phyloP scores from a whole-genome alignment of 2,113 vertebrate species.

The Eublepharis macularius region DNA sequence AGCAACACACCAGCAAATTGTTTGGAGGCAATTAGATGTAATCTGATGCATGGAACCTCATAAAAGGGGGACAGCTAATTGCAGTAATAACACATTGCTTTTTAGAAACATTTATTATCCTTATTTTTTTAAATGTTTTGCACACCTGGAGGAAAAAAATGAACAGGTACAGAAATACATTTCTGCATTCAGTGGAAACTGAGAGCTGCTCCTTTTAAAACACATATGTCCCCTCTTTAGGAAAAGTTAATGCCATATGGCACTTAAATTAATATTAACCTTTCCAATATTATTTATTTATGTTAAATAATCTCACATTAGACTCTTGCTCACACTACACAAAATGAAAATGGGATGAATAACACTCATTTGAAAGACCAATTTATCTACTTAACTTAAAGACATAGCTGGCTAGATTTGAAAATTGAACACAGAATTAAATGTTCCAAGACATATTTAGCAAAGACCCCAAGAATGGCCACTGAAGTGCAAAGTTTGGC shows the following conservation, averaged over 20 bases:
- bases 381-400: constrained; percentile 29
- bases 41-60: constrained; percentile 52
- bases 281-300: constrained; percentile 44
- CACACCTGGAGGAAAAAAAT: constrained; percentile 41
- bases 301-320: constrained; percentile 41
- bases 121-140: constrained; percentile 62
- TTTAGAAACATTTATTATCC: constrained; percentile 55
- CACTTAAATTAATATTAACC: constrained; percentile 45
- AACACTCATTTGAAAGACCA: constrained; percentile 23
- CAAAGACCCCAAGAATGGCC: constrained; percentile 59
- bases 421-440: constrained; percentile 41
- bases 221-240: constrained; percentile 32
- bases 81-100: constrained; percentile 30
- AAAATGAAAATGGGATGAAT: constrained; percentile 37
- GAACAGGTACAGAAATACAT: constrained; percentile 27
- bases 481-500: constrained; percentile 32
- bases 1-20: constrained; percentile 34
- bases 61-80: constrained; percentile 57
- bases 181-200: constrained; percentile 51
- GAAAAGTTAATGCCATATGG: constrained; percentile 11
- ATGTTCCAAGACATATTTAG: constrained; percentile 36
- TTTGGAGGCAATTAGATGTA: constrained; percentile 61
- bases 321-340: constrained; percentile 6
- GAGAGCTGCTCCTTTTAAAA: constrained; percentile 36
- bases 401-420: constrained; percentile 1